phyloP scores from a whole-genome alignment of 2,888 invertebrate species.

The Ramazzottius varieornatus region DNA sequence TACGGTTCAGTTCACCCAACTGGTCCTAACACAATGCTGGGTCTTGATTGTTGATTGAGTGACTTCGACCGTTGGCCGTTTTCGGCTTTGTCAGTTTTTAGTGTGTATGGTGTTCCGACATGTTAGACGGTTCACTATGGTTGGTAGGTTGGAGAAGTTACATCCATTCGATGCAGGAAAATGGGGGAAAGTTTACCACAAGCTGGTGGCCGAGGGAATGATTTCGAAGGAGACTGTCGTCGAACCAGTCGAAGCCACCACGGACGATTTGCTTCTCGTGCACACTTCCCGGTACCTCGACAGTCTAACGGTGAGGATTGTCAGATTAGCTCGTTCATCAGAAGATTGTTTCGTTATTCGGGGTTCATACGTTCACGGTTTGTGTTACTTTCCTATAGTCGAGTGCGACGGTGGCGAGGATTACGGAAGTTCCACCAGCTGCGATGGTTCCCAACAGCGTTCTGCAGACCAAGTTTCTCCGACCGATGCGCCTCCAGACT shows the following conservation, averaged over 20 bases:
- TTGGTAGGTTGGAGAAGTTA: slow-evolving; percentile 48
- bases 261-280: slow-evolving; percentile 42
- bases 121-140: too few species aligned
- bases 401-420: slow-evolving; percentile 48
- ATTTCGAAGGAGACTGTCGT: slow-evolving; percentile 36
- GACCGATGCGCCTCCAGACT: slow-evolving; percentile 32
- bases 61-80: too few species aligned
- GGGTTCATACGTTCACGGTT: too few species aligned
- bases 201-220: slow-evolving; percentile 30
- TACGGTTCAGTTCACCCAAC: too few species aligned
- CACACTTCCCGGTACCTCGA: slow-evolving; percentile 46
- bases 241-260: slow-evolving; percentile 40
- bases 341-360: too few species aligned
- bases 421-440: slow-evolving; percentile 47
- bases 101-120: too few species aligned
- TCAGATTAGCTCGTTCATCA: slow-evolving; percentile 4
- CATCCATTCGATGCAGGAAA: slow-evolving; percentile 69
- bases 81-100: too few species aligned
- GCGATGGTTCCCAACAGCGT: slow-evolving; percentile 46
- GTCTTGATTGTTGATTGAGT: too few species aligned
- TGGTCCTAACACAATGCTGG: too few species aligned
- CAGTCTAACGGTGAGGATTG: slow-evolving; percentile 32
- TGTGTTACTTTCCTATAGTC: slow-evolving; percentile 31
- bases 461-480: slow-evolving; percentile 44
- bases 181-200: slow-evolving; percentile 41